phyloP scores from a whole-genome alignment of 2,797 vertebrate genomes.

The Spheniscus humboldti region DNA sequence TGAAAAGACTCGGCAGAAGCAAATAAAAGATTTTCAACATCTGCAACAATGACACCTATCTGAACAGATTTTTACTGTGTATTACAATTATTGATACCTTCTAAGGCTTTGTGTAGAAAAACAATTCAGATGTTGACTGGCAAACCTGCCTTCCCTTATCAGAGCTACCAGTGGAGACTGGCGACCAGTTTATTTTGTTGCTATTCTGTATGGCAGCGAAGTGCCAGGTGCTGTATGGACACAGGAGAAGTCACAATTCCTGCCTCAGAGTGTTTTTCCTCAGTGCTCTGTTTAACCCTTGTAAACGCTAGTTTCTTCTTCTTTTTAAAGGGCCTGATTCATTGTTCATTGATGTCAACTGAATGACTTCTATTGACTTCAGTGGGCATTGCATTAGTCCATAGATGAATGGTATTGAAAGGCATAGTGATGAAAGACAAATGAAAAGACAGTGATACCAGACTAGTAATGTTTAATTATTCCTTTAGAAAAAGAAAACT shows the following conservation, averaged over 20 bases:
- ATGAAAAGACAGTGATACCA: constrained; percentile 29
- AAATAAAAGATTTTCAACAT: constrained; percentile 4
- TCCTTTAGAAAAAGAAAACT: background rate
- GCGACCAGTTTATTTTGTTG: background rate
- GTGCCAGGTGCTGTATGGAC: background rate
- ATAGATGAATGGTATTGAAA: constrained; percentile 59
- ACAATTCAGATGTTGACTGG: background rate
- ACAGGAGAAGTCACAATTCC: background rate
- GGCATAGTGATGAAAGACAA: constrained; percentile 44
- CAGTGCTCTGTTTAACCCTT: constrained; percentile 41
- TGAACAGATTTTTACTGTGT: constrained; percentile 25
- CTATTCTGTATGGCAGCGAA: background rate
- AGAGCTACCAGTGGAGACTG: background rate
- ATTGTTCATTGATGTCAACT: constrained; percentile 46
- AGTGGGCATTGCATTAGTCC: constrained; percentile 40
- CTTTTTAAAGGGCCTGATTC: constrained; percentile 43
- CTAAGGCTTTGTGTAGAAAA: background rate
- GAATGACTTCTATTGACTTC: constrained; percentile 62
- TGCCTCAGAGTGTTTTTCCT: background rate
- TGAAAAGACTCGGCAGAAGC: constrained; percentile 4
- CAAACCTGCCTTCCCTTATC: background rate
- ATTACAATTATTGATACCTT: constrained; percentile 16
- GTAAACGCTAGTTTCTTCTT: constrained; percentile 31
- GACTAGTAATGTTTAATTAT: background rate
- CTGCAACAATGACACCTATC: background rate